phyloP scores from a whole-genome alignment of 2,797 vertebrate species.

The Gymnothorax javanicus region DNA sequence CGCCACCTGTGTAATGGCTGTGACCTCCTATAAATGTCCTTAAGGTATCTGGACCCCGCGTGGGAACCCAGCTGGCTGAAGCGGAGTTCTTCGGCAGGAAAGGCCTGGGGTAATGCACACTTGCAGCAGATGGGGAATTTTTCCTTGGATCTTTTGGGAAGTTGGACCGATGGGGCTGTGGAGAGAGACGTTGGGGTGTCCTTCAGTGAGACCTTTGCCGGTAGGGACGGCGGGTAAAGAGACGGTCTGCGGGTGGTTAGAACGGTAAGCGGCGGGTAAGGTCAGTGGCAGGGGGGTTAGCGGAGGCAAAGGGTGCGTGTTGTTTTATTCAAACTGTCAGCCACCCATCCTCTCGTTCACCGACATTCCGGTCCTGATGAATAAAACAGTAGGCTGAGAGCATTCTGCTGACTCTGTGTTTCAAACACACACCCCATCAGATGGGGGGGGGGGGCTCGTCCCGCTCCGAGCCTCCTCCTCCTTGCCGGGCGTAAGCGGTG shows the following conservation, averaged over 20 bases:
- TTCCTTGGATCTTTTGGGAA: not conserved
- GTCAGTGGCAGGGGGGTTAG: not conserved
- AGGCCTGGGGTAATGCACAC: too few relatives aligned
- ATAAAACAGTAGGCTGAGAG: constrained; percentile 75
- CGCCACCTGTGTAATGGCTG: too few relatives aligned
- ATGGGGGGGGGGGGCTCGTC: not conserved
- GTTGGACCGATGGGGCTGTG: not conserved
- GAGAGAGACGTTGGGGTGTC: not conserved
- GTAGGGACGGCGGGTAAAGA: not conserved
- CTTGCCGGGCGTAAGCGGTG: constrained; percentile 26
- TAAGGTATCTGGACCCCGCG: too few relatives aligned
- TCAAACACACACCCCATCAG: constrained; percentile 62
- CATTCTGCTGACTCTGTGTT: constrained; percentile 72
- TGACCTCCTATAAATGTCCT: too few relatives aligned
- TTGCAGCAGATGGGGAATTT: too few relatives aligned
- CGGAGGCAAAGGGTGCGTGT: constrained; percentile 30
- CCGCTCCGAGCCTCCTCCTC: too few relatives aligned
- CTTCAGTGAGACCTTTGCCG: not conserved
- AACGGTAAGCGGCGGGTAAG: not conserved
- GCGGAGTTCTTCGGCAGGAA: too few relatives aligned
- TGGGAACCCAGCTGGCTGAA: too few relatives aligned
- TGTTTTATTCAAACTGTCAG: constrained; percentile 31
- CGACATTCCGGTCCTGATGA: constrained; percentile 71
- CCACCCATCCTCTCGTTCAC: constrained; percentile 61
- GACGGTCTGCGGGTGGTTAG: not conserved